Evolutionary conservation across 1,140 invertebrate species (phyloP).

Genomic region (Acromyrmex echinatior): DNA sequence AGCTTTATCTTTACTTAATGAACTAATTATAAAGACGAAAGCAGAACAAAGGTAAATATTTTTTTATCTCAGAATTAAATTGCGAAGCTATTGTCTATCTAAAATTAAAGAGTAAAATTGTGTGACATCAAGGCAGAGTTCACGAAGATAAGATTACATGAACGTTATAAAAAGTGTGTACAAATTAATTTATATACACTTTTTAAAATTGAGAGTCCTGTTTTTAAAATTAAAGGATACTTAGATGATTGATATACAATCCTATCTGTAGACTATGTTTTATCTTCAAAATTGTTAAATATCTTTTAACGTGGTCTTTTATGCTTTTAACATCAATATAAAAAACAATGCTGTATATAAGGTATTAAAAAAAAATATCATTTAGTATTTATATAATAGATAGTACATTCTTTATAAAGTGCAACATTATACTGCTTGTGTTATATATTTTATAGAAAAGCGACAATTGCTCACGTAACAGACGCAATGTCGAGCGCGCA

Average conservation of each 20-base stretch:
- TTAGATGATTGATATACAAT: neutral
- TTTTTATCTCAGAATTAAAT: neutral
- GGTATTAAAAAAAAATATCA: too few species aligned
- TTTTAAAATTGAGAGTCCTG: too few species aligned
- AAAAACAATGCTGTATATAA: neutral
- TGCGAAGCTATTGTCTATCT: neutral
- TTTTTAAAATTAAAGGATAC: neutral
- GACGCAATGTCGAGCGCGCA: slow-evolving; percentile 79
- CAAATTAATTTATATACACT: too few species aligned
- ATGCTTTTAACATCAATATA: neutral
- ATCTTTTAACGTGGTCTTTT: neutral
- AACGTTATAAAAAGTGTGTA: too few species aligned
- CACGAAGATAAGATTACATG: too few species aligned
- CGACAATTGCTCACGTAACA: slow-evolving; percentile 77
- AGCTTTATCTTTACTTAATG: neutral
- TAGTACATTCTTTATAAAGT: neutral
- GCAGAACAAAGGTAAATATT: slow-evolving; percentile 4
- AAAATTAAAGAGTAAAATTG: neutral
- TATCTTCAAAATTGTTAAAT: neutral
- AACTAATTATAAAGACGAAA: neutral
- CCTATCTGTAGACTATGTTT: neutral
- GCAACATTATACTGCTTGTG: neutral
- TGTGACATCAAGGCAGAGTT: too few species aligned
- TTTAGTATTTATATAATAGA: too few species aligned
- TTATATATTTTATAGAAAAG: slow-evolving; percentile 73